Conservation (phyloP, 2,888 invertebrate species). For the Dryocosmus kuriphilus region DNA sequence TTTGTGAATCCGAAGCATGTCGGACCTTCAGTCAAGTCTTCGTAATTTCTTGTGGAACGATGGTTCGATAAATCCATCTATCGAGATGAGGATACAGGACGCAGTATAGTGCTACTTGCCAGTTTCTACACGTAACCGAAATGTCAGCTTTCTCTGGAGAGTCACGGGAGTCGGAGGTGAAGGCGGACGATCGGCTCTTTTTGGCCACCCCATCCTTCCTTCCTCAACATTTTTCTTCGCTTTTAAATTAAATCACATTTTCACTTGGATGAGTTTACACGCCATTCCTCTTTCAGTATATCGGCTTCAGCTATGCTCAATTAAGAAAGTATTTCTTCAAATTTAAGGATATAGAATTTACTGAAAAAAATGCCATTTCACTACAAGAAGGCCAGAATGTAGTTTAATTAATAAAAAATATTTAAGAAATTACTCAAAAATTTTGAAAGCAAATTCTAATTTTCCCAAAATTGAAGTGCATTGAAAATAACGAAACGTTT, state of each 20-base stretch:
- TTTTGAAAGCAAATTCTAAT: too few species aligned
- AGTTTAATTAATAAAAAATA: too few species aligned
- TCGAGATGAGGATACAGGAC: slow-evolving; percentile 6
- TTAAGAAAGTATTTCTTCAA: neutral
- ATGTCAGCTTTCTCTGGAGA: slow-evolving; percentile 70
- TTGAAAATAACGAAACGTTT: too few species aligned
- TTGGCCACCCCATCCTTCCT: neutral
- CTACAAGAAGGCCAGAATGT: too few species aligned
- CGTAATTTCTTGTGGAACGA: slow-evolving; percentile 17
- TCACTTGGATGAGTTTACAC: neutral
- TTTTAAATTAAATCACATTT: slow-evolving; percentile 20
- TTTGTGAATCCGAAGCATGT: slow-evolving; percentile 27
- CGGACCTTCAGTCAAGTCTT: slow-evolving; percentile 21
- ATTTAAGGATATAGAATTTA: neutral
- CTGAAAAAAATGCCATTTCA: too few species aligned
- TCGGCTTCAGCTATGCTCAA: neutral
- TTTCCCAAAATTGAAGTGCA: too few species aligned
- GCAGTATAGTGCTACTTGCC: slow-evolving; percentile 49
- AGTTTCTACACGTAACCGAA: slow-evolving; percentile 71
- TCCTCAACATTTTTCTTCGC: slow-evolving; percentile 9
- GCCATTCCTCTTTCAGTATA: neutral
- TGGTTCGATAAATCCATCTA: slow-evolving; percentile 25
- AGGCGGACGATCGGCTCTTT: slow-evolving; percentile 1
- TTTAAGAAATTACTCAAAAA: too few species aligned
- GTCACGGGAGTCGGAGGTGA: slow-evolving; percentile 33